Conservation (phyloP, 2,797 vertebrate species). For the Hipposideros larvatus region DNA sequence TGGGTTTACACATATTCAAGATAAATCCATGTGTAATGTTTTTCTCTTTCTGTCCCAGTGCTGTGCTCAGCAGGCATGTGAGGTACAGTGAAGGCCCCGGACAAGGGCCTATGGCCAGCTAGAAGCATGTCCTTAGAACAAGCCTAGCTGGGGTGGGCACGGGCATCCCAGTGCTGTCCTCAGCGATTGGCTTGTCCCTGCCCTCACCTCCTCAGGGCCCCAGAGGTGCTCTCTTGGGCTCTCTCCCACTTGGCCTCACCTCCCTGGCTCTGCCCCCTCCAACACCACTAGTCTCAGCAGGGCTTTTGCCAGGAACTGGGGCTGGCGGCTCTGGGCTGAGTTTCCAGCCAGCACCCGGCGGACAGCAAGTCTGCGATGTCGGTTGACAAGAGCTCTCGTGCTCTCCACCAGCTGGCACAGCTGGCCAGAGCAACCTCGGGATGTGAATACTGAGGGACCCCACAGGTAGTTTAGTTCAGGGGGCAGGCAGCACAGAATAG, state of each 20-base stretch:
- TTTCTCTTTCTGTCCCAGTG: background rate
- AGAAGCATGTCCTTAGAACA: background rate
- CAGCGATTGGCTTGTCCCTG: background rate
- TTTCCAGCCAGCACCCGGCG: background rate
- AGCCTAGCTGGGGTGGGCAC: fast-evolving
- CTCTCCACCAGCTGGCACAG: background rate
- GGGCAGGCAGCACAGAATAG: background rate
- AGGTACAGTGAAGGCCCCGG: background rate
- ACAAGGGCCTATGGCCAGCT: background rate
- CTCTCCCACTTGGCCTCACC: background rate
- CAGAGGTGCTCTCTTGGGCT: background rate
- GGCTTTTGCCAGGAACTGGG: background rate
- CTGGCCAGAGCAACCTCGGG: background rate
- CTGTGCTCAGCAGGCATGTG: background rate
- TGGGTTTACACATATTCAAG: background rate
- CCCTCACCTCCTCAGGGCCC: background rate
- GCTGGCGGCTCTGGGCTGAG: background rate
- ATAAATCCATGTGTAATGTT: background rate
- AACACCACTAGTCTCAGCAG: background rate
- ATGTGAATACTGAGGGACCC: too few species aligned
- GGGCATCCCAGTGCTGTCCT: background rate
- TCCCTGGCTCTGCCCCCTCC: background rate
- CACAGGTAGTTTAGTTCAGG: background rate
- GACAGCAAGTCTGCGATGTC: background rate
- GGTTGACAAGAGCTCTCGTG: background rate